Evolutionary conservation across 2,888 invertebrate species (phyloP), one percentile per base, ranked within the genome.

Genomic region (Cerceris ruficornis): DNA sequence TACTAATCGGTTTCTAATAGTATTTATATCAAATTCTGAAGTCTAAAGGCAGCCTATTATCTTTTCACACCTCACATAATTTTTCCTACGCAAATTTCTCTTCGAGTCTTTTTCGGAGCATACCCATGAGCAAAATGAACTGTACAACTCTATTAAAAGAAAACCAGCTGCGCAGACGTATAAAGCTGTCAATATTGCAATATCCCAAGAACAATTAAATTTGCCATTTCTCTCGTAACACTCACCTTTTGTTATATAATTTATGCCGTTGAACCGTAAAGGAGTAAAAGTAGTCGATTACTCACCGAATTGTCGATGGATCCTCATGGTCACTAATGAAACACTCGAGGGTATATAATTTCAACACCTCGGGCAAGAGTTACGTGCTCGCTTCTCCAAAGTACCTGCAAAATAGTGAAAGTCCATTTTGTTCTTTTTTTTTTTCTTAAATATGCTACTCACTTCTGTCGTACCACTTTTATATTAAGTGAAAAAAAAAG

Each of bases 331-430:
- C 60, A 17, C 11, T 55, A 60, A 67, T 59, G 61, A 69, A 78
- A 49, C 14, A 50, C 65, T 62, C 50, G 39, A 7, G 39, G 49
- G 39, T 8, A 46, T 6, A 39, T 17, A 15, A 60, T 52, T 74
- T 58, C 39, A 62, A 49, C 17, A 59, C 46, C 65, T n/a, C 9
- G 43, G 59, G 54, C 69, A 9, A 28, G 46, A 46, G 49, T 73
- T 61, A 57, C 43, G 60, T 55, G 8, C 5, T 11, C 43, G n/a
- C 7, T 39, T 55, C 14, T 46, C 65, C 60, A 50, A 66, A 66
- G 15, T 15, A 5, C 7, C 59, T 66, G 66, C 65, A 71, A 68
- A 71, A 64, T 50, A 68, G 71, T 68, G 77, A 77, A 78, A 78
- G 77, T 71, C 9, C 28, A 7, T 52, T 69, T 46, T 46, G 11